Base-by-base conservation (phyloP, 1,140 invertebrate species). In the Halesus radiatus region DNA sequence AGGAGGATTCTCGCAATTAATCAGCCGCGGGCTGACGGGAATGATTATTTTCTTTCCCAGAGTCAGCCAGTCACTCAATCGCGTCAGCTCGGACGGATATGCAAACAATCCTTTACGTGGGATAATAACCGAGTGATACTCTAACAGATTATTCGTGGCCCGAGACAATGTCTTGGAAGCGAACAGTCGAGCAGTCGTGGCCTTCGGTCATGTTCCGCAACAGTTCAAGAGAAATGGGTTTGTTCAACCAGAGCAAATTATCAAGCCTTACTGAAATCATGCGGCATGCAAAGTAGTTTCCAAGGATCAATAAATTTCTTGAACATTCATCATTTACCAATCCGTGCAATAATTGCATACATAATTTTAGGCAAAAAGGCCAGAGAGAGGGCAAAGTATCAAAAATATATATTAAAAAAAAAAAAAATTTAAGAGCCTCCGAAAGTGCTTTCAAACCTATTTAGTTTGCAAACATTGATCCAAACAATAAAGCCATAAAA, bases 21-120 rank as follows among this genome's bases (percentile, higher is more conserved):
- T 70, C 66, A 52, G 32, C 66, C 66, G 32, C 66, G 45, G 45
- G 45, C 66, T 52, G 66, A 70, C 66, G 66, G 66, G 66, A 70
- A 70, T 23, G n/a, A 50, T 20, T 50, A 50, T 70, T 50, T 70
- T 29, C 62, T 13, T 64, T 64, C 26, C 62, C 26, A 22, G 62
- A 37, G 62, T 29, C 56, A 32, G 62, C 13, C 62, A 64, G 62
- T 64, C 62, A 32, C 56, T 60, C 56, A 60, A 60, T 29, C 62
- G 16, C 62, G 62, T 64, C 62, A 64, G 62, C 23, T 26, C 62
- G 62, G 62, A 29, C 26, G 62, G 62, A 64, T 64, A 64, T 64
- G 26, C 62, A 64, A 64, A 64, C 62, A 64, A 64, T 64, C 62
- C 62, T 26, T 16, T 64, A 29, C 62, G 62, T 64, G 26, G 26